Evolutionary conservation across 2,797 vertebrate species (phyloP).

Genomic region (Cyprinella venusta): DNA sequence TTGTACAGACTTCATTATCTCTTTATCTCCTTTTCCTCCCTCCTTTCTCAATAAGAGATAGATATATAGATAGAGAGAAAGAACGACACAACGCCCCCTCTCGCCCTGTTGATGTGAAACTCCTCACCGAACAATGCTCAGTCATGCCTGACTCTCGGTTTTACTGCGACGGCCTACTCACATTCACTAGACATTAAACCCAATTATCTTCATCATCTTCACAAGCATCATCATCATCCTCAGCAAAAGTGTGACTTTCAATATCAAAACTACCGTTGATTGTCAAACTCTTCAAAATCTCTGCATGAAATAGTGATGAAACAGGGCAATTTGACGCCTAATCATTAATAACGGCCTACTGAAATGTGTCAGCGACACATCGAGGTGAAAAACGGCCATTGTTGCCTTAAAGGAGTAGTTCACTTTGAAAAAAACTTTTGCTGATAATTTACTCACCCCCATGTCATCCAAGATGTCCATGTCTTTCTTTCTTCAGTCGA

Average conservation of each 20-base stretch:
- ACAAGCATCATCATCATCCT: slow-evolving; percentile 24
- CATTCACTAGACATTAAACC: slow-evolving; percentile 62
- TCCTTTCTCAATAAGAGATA: slow-evolving; percentile 34
- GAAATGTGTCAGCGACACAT: not conserved
- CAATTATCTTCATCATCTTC: slow-evolving; percentile 43
- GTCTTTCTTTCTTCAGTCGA: too few species aligned
- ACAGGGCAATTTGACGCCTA: not conserved
- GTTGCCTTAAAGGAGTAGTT: not conserved
- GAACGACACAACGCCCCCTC: slow-evolving; percentile 56
- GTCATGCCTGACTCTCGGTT: slow-evolving; percentile 80
- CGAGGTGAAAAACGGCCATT: not conserved
- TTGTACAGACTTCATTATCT: slow-evolving; percentile 2
- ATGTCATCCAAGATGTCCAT: too few species aligned
- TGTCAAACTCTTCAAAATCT: slow-evolving; percentile 13
- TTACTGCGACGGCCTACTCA: slow-evolving; percentile 73
- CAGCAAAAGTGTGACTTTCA: slow-evolving; percentile 24
- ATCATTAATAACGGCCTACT: not conserved
- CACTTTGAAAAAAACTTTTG: too few species aligned
- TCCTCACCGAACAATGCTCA: slow-evolving; percentile 69
- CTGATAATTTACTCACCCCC: too few species aligned
- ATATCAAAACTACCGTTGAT: slow-evolving; percentile 7
- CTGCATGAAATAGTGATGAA: not conserved
- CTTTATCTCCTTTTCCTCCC: not conserved
- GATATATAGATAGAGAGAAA: slow-evolving; percentile 35
- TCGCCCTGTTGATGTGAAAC: slow-evolving; percentile 68